A percentile compares a stretch with the other conserved stretches of the same genome.
phyloP scores from a whole-genome alignment of 2,888 invertebrate species.

The Acleris holmiana region DNA sequence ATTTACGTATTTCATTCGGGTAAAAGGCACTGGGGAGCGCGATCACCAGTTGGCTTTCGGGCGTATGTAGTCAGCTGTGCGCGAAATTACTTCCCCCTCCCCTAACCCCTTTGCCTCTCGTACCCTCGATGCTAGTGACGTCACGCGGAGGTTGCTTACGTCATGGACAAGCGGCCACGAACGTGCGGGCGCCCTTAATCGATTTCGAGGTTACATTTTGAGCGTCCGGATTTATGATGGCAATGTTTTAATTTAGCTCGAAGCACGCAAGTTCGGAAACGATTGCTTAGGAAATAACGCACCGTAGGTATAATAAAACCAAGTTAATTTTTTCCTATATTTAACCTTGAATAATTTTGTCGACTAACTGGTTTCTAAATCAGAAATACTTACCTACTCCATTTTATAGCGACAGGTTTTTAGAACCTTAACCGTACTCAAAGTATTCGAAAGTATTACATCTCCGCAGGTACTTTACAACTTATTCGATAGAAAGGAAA shows the following conservation, averaged over 20 bases:
- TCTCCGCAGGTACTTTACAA: constrained; percentile 13
- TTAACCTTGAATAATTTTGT: constrained; percentile 1
- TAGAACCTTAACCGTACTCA: constrained; percentile 9
- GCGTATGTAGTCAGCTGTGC: constrained; percentile 74
- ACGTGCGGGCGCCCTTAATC: constrained; percentile 73
- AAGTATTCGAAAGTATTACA: constrained; percentile 15
- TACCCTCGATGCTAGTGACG: constrained; percentile 67
- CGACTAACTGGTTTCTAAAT: constrained; percentile 5
- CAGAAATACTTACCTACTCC: not conserved
- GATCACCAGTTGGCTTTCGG: constrained; percentile 58
- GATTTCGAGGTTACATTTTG: constrained; percentile 62
- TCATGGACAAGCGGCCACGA: constrained; percentile 72
- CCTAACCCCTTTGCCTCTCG: constrained; percentile 48
- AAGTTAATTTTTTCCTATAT: constrained; percentile 2
- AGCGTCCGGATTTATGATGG: constrained; percentile 32
- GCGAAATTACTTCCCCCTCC: constrained; percentile 66
- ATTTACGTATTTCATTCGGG: constrained; percentile 40
- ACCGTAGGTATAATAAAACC: constrained; percentile 2
- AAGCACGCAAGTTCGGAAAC: constrained; percentile 25
- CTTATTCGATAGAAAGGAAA: constrained; percentile 34
- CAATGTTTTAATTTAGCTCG: constrained; percentile 32
- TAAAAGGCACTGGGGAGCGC: constrained; percentile 32
- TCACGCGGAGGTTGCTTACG: constrained; percentile 72
- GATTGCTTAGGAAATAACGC: constrained; percentile 16
- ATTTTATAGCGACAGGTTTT: not conserved